Conservation (phyloP, 2,888 invertebrate genomes). For the Seira sanloemensis region DNA sequence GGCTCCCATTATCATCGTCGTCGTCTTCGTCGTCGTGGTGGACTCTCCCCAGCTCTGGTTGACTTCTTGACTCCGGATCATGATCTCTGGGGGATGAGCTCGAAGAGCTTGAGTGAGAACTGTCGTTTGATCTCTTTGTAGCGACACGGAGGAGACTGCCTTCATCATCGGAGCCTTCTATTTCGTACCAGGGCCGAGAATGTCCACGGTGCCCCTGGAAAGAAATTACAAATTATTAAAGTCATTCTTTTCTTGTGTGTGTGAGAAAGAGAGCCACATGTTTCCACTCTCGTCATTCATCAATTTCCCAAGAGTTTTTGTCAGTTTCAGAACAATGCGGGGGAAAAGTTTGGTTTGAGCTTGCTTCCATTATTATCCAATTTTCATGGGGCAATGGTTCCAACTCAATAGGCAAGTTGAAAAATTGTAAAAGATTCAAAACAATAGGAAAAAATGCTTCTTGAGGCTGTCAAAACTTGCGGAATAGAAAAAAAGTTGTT, state of each 20-base stretch:
- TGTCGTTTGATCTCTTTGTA: conserved; percentile 56
- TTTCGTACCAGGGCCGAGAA: conserved; percentile 72
- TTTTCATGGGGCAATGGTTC: neutral
- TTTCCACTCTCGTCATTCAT: neutral
- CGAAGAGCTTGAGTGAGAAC: conserved; percentile 41
- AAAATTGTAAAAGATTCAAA: no score
- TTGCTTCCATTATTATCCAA: neutral
- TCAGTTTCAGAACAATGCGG: neutral
- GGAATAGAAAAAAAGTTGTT: neutral
- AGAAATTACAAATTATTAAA: neutral
- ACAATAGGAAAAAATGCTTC: neutral
- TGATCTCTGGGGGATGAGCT: conserved; percentile 10
- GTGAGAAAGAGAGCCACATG: neutral
- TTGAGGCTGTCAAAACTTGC: neutral
- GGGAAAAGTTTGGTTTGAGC: neutral
- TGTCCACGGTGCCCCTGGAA: conserved; percentile 46
- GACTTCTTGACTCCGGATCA: conserved; percentile 21
- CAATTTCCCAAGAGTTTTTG: neutral
- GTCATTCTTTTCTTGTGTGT: neutral
- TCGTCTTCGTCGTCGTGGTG: conserved; percentile 33
- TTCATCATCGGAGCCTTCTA: conserved; percentile 73
- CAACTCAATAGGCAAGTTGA: neutral
- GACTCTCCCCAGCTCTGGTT: conserved; percentile 38
- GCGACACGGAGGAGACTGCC: conserved; percentile 65
- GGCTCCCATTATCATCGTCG: conserved; percentile 15